Percentiles rank a stretch among this genome's conserved stretches.
Evolutionary conservation across 2,113 vertebrate genomes (phyloP).

Genomic region (Mesoclemmys tuberculata): DNA sequence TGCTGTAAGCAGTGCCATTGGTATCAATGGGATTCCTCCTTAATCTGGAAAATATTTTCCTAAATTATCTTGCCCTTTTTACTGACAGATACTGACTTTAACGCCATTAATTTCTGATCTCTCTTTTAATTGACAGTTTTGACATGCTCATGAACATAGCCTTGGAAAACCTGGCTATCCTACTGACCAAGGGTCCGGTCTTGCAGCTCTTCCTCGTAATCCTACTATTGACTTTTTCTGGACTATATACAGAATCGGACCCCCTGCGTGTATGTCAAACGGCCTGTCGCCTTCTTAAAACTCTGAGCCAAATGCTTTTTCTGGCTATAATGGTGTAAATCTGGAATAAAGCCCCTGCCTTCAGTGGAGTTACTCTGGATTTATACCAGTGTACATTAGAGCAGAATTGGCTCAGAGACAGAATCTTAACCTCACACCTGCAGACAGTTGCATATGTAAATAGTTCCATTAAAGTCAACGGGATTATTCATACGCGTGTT

Average conservation of each 20-base stretch:
- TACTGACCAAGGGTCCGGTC: neutral
- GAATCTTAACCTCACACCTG: neutral
- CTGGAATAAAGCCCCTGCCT: neutral
- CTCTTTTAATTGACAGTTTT: no score
- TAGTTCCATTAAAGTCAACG: neutral
- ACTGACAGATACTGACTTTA: neutral
- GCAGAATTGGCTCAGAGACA: neutral
- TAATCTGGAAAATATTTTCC: neutral
- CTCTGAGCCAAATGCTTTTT: neutral
- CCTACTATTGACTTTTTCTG: neutral
- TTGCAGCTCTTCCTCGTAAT: fast-evolving
- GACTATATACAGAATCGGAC: neutral
- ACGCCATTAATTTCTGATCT: neutral
- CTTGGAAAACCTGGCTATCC: neutral
- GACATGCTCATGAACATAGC: neutral
- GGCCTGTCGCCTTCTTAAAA: neutral
- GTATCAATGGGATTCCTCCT: neutral
- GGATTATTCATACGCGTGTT: neutral
- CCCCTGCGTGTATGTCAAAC: neutral
- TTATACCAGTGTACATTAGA: neutral
- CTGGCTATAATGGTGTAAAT: fast-evolving
- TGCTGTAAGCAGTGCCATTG: neutral
- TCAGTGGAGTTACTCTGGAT: neutral
- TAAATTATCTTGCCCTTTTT: neutral
- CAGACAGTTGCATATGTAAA: neutral